A percentile compares a stretch with the other conserved stretches of the same genome.
Conservation (phyloP, 2,888 invertebrate genomes). For the Hoplodrina blanda region DNA sequence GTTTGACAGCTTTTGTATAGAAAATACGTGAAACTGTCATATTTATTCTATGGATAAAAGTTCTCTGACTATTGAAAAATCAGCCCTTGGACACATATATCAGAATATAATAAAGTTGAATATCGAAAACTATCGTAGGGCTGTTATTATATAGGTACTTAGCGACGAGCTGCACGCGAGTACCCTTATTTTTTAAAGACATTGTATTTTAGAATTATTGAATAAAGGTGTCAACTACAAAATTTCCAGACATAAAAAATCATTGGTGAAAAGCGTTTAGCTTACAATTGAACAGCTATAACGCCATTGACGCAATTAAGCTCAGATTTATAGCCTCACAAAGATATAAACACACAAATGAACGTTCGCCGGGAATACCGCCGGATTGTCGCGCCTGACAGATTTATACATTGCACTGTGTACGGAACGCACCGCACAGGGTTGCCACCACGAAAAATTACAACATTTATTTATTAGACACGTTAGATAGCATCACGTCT, state of each 20-base stretch:
- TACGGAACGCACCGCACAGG: constrained; percentile 53
- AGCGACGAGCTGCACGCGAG: no score
- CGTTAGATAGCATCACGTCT: not conserved
- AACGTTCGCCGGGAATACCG: constrained; percentile 56
- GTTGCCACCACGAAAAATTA: constrained; percentile 44
- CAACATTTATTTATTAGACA: constrained; percentile 24
- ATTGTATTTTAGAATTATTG: no score
- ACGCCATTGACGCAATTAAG: constrained; percentile 67
- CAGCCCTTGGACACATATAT: no score
- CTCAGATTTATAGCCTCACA: constrained; percentile 62
- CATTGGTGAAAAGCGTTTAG: constrained; percentile 38
- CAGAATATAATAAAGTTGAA: no score
- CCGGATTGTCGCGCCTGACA: constrained; percentile 60
- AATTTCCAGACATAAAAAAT: constrained; percentile 22
- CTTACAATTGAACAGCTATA: constrained; percentile 55
- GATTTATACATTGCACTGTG: constrained; percentile 62
- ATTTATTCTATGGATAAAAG: no score
- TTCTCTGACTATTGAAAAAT: no score
- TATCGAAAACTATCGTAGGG: no score
- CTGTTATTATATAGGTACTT: no score
- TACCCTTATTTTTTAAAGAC: no score
- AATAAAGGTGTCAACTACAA: no score
- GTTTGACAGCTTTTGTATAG: no score
- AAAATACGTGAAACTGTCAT: no score
- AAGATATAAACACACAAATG: constrained; percentile 69